Evolutionary conservation across 2,888 invertebrate species (phyloP).

Genomic region (Amphiduros pacificus): DNA sequence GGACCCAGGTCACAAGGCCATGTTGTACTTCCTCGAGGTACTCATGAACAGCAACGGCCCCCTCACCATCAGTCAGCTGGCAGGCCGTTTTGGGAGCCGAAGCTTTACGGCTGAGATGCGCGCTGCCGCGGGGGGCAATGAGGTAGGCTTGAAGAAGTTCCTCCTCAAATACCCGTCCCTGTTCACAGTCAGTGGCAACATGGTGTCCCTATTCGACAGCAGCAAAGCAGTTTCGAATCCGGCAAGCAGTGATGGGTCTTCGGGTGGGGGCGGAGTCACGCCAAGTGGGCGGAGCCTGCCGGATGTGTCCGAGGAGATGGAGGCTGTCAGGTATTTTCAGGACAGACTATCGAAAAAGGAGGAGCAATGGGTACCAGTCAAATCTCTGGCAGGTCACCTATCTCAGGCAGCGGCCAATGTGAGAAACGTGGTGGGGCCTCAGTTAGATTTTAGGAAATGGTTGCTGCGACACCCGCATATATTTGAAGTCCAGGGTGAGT

Average conservation of each 20-base stretch:
- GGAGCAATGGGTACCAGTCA: conserved; percentile 93
- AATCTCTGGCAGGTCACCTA: conserved; percentile 92
- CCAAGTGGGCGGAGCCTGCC: conserved; percentile 33
- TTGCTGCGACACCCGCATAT: conserved; percentile 57
- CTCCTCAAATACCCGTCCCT: conserved; percentile 93
- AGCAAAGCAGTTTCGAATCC: conserved; percentile 7
- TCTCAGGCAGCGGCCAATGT: conserved; percentile 77
- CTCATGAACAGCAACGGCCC: conserved; percentile 91
- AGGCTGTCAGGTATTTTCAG: conserved; percentile 97
- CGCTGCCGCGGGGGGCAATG: conserved; percentile 76
- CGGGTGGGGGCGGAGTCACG: conserved; percentile 40
- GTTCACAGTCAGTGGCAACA: conserved; percentile 80
- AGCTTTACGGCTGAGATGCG: conserved; percentile 98
- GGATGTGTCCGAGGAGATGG: conserved; percentile 70
- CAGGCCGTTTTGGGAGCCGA: conserved; percentile 98
- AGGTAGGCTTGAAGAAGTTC: conserved; percentile 93
- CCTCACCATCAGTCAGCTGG: conserved; percentile 93
- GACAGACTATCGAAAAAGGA: conserved; percentile 92
- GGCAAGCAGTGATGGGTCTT: conserved; percentile 35
- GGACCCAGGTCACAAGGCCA: conserved; percentile 60
- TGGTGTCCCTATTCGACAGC: conserved; percentile 34
- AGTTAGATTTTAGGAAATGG: conserved; percentile 56
- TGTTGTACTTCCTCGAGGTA: conserved; percentile 97
- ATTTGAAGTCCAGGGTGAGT: conserved; percentile 57
- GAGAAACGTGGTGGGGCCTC: conserved; percentile 52